These are phyloP conservation scores for Hydraecia micacea DNA, from an alignment of 2,888 invertebrate species.

Conservation along the genomic window DNA sequence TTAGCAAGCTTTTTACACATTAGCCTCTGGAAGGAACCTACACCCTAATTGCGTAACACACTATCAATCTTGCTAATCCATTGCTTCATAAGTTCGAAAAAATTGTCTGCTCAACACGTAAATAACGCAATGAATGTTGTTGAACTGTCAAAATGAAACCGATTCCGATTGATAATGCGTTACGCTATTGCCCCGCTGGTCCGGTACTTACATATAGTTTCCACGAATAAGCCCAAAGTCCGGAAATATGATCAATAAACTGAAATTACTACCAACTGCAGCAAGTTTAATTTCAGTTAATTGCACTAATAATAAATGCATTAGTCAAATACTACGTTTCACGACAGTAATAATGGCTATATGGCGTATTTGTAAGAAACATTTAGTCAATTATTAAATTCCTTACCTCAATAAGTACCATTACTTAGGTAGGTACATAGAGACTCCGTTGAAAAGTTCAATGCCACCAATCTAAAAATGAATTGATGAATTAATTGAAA, in stretches of 20 bases:
- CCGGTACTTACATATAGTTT: background rate
- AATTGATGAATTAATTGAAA: constrained; percentile 49
- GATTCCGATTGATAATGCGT: too few species aligned
- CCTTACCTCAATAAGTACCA: constrained; percentile 34
- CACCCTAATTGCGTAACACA: too few species aligned
- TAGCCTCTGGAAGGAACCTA: too few species aligned
- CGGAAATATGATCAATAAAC: constrained; percentile 13
- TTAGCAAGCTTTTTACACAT: too few species aligned
- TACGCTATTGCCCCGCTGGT: too few species aligned
- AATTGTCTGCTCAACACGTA: too few species aligned
- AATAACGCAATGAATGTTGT: too few species aligned
- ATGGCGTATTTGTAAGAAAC: constrained; percentile 14
- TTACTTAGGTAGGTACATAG: background rate
- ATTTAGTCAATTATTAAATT: constrained; percentile 37
- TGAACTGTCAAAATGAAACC: too few species aligned
- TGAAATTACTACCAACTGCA: constrained; percentile 3
- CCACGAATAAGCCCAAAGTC: background rate
- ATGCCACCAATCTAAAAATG: constrained; percentile 41
- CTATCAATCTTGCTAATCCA: too few species aligned
- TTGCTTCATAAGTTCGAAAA: too few species aligned
- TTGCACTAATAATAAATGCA: constrained; percentile 15
- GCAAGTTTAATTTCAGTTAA: constrained; percentile 26
- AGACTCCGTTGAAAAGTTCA: constrained; percentile 44
- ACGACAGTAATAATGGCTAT: constrained; percentile 24
- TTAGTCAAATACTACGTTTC: constrained; percentile 31